These are phyloP conservation scores for Erythrocercus mccallii DNA, from an alignment of 2,113 vertebrate genomes.

Conservation along the genomic window DNA sequence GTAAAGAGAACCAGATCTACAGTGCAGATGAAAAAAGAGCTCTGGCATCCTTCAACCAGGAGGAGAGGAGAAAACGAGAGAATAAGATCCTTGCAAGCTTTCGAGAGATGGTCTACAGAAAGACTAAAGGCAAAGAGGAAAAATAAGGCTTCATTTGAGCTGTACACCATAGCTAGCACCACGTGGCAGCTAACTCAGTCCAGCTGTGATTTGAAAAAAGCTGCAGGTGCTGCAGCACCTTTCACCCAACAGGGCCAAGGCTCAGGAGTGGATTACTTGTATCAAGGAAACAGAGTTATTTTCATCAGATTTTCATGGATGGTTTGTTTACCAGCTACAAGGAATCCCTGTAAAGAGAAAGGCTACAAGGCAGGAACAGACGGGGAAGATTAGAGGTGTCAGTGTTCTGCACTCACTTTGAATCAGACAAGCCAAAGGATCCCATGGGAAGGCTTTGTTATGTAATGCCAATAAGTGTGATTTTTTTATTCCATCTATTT, in stretches of 20 bases:
- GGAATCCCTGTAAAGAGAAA: background rate
- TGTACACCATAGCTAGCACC: background rate
- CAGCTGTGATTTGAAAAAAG: background rate
- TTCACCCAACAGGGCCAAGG: conserved; percentile 20
- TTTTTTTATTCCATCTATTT: background rate
- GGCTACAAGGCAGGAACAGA: background rate
- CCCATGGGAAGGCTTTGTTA: background rate
- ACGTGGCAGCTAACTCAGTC: background rate
- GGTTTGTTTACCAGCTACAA: background rate
- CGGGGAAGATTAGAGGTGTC: background rate
- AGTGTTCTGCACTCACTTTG: fast-evolving
- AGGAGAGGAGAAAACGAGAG: conserved; percentile 93
- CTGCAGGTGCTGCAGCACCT: conserved; percentile 50
- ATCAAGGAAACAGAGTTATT: background rate
- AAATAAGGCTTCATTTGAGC: conserved; percentile 70
- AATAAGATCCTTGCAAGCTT: conserved; percentile 97
- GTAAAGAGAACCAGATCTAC: conserved; percentile 99
- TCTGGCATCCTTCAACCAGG: conserved; percentile 96
- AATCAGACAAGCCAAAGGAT: background rate
- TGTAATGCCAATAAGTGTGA: background rate
- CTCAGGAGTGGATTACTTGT: background rate
- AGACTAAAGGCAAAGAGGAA: conserved; percentile 96
- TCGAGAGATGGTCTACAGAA: conserved; percentile 96
- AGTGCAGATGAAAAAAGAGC: conserved; percentile 95
- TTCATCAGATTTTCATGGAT: background rate